Base-by-base conservation (phyloP, 2,797 vertebrate genomes). In the Vireo griseus region DNA sequence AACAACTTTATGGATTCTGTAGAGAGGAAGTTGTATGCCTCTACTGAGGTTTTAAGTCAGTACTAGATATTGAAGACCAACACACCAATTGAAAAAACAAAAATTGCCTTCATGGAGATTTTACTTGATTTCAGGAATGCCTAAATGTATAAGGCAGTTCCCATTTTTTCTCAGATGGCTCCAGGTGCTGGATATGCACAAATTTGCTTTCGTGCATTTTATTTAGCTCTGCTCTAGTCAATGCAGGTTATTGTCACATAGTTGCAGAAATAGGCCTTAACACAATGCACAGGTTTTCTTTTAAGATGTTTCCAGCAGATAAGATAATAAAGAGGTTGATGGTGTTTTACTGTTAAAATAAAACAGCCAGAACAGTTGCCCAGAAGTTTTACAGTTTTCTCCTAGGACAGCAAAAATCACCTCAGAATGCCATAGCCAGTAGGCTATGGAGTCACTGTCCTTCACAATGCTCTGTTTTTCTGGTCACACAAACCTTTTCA, bases 1-100 rank as follows among this genome's bases (percentile, higher is more conserved):
- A 82, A 68, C 84, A 91, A 66, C 31, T 93, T 91, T 72, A 76
- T 85, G 77, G 22, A 20, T 52, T 79, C 21, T 20, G 5, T 26
- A 45, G 9, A 13, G 77, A 81, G 31, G 40, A 91, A 55, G 33
- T 5, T 55, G 10, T 65, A 25, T 69, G 86, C 35, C 24, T 88
- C 39, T 65, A 2, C 29, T 66, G 86, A 84, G 73, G 9, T 51
- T 92, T 85, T 90, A 67, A 92, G 45, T 28, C 20, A 37, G 22
- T 47, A 44, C 39, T 72, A 65, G 17, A 39, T 10, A 26, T 2
- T 45, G 73, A 90, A 83, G 24, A 52, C 16, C 18, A 61, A n/a
- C 4, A 40, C 6, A 17, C 2, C 55, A 47, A 50, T 3, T 44
- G 35, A 15, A 29, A 37, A 28, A 45, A 54, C 25, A 50, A 13